These are phyloP conservation scores for Ditylenchus weischeri DNA, from an alignment of 2,888 invertebrate genomes.

Conservation along the genomic window DNA sequence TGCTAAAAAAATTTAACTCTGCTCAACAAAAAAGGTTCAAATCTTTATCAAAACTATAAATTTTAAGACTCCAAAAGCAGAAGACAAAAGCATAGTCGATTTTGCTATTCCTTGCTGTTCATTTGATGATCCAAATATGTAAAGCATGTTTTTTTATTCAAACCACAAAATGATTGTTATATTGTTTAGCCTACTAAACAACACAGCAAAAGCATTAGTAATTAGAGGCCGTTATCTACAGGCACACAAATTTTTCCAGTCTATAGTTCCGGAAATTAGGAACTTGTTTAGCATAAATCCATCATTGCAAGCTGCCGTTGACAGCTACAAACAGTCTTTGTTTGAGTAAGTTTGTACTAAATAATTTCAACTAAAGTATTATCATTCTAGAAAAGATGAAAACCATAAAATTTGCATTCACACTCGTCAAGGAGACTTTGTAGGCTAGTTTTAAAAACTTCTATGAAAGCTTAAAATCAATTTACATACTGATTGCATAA, in stretches of 20 bases:
- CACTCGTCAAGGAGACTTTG: conserved; percentile 12
- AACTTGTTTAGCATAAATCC: background rate
- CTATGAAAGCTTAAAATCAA: too few relatives aligned
- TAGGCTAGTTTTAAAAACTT: too few relatives aligned
- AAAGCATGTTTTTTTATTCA: background rate
- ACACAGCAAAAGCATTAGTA: background rate
- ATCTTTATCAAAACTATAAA: too few relatives aligned
- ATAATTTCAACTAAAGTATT: background rate
- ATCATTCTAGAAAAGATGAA: too few relatives aligned
- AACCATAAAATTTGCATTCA: conserved; percentile 16
- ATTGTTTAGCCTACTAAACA: background rate
- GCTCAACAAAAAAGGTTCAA: too few relatives aligned
- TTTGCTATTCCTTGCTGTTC: background rate
- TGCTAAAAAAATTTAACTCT: too few relatives aligned
- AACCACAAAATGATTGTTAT: too few relatives aligned
- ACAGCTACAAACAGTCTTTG: background rate
- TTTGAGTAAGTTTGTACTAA: background rate
- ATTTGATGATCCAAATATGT: background rate
- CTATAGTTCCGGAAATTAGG: background rate
- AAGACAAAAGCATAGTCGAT: background rate
- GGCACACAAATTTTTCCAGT: background rate
- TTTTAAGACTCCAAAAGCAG: too few relatives aligned
- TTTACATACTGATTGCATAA: too few relatives aligned
- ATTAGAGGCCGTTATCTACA: background rate
- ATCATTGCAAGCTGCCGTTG: background rate